A percentile compares a stretch with the other conserved stretches of the same genome.
Evolutionary conservation across 2,797 vertebrate species (phyloP).

Genomic region (Gallirallus australis): DNA sequence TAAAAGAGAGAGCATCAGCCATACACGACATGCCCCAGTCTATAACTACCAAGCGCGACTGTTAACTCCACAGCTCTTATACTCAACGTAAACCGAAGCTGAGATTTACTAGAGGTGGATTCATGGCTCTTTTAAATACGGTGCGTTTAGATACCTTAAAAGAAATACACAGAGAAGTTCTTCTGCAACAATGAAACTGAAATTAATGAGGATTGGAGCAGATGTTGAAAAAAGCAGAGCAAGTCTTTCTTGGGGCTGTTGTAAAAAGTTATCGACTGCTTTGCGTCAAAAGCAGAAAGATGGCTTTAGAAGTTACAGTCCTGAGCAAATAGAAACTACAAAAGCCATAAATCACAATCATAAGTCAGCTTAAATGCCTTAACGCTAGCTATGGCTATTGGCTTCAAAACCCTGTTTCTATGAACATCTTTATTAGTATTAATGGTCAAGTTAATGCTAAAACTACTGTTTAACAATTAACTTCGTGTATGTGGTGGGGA

Average conservation of each 20-base stretch:
- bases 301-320: constrained; percentile 72
- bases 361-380: constrained; percentile 82
- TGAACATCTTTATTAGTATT: constrained; percentile 62
- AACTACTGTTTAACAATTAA: constrained; percentile 81
- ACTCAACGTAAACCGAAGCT: not conserved
- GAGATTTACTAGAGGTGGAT: not conserved
- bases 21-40: not conserved
- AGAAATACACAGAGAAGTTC: constrained; percentile 26
- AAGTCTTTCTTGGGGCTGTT: constrained; percentile 32
- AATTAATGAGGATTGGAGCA: constrained; percentile 67
- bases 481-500: not conserved
- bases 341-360: constrained; percentile 88
- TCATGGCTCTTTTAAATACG: constrained; percentile 16
- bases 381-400: constrained; percentile 68
- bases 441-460: constrained; percentile 74
- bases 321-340: constrained; percentile 69
- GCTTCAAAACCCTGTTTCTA: constrained; percentile 53
- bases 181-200: constrained; percentile 43
- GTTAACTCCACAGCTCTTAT: not conserved
- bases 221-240: constrained; percentile 46
- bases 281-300: constrained; percentile 69
- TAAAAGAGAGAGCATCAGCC: not conserved
- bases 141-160: not conserved
- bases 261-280: constrained; percentile 64
- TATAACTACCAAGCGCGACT: not conserved